These are phyloP conservation scores for Antheraea pernyi DNA, from an alignment of 1,140 invertebrate species.

Conservation along the genomic window DNA sequence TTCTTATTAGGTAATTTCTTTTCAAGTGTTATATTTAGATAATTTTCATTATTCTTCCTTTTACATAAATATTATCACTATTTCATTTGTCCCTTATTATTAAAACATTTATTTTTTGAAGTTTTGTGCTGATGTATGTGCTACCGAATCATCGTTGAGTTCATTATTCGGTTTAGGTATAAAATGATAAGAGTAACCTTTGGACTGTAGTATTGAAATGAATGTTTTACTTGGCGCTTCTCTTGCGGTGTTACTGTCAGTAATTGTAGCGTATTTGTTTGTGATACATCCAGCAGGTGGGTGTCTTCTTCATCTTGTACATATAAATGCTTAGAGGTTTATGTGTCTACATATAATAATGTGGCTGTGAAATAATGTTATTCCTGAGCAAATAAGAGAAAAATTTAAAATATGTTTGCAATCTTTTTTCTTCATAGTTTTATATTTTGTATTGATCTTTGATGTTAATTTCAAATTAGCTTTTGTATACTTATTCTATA, in stretches of 20 bases:
- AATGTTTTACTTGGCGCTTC: conserved; percentile 25
- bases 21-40: not conserved
- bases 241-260: conserved; percentile 35
- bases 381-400: no score
- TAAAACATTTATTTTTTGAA: not conserved
- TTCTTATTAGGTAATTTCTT: not conserved
- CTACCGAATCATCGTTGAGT: not conserved
- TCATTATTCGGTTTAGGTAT: not conserved
- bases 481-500: no score
- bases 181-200: conserved; percentile 24
- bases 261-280: conserved; percentile 41
- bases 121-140: not conserved
- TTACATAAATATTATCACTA: not conserved
- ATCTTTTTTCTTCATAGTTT: no score
- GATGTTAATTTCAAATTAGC: no score
- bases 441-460: no score
- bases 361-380: no score
- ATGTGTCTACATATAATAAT: no score
- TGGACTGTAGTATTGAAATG: conserved; percentile 21
- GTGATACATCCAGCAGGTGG: conserved; percentile 46
- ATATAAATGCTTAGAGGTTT: no score
- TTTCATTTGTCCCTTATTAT: not conserved
- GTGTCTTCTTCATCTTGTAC: conserved; percentile 18
- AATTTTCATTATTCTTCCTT: not conserved
- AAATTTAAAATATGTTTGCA: no score